phyloP scores from a whole-genome alignment of 2,113 vertebrate genomes.

The Rhinoptilus africanus region DNA sequence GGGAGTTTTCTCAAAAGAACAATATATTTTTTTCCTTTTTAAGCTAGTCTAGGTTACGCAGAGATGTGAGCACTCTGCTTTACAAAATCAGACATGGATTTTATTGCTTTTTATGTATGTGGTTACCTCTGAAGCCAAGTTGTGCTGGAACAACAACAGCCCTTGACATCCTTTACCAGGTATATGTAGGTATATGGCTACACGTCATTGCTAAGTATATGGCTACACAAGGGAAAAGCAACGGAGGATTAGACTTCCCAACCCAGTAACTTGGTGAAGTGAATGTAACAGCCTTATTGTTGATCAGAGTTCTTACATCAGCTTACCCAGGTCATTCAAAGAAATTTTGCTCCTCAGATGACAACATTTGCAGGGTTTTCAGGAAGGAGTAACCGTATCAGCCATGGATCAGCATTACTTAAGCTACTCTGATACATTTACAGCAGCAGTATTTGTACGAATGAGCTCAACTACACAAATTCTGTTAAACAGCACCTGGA shows the following conservation, averaged over 20 bases:
- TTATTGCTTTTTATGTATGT: background rate
- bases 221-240: background rate
- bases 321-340: background rate
- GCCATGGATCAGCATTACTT: background rate
- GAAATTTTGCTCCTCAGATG: background rate
- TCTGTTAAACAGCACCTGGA: background rate
- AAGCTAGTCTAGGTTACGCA: background rate
- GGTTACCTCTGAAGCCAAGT: background rate
- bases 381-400: background rate
- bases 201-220: background rate
- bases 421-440: background rate
- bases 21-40: background rate
- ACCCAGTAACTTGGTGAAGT: background rate
- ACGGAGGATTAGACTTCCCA: background rate
- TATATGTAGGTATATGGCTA: background rate
- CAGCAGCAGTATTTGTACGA: background rate
- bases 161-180: background rate
- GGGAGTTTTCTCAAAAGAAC: background rate
- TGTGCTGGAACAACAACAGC: background rate
- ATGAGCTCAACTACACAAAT: background rate
- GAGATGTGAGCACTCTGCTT: background rate
- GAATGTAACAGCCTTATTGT: background rate
- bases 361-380: background rate
- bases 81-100: background rate
- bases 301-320: background rate